Base-by-base conservation (phyloP, 2,113 vertebrate genomes). In the Heterochromis multidens region DNA sequence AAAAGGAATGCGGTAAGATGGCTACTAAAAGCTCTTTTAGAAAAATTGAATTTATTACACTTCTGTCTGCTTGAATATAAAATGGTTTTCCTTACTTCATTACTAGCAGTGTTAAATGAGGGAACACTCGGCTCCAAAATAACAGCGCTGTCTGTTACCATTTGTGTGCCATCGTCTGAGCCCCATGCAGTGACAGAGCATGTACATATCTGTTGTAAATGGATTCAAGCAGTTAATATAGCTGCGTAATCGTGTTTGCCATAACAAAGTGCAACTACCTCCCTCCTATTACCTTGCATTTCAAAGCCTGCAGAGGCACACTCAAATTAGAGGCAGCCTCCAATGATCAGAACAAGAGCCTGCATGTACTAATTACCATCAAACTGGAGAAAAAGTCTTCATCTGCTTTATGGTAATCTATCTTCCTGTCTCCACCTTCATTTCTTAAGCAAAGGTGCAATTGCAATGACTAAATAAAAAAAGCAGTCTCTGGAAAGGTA, bases 1-100 rank as follows among this genome's bases (percentile, higher is more conserved):
- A 97, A 95, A 99, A 97, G 95, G 97, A 98, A 95, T 99, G 98
- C 80, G 98, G 99, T 99, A 97, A 97, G 97, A 94, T 92, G 17
- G 49, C 14, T 1, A 0, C 0, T 6, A 1, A 3, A 1, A 49
- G 43, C 25, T 29, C 7, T 2, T 19, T 63, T 46, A 43, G 60
- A 7, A 56, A 74, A 86, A 52, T 0, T 3, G 0, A n/a, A 52
- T 74, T 21, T 31, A 3, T n/a, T 31, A 74, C 43, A 14, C 17
- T 52, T 74, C 27, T 74, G 27, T 67, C 19, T 33, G 16, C 25
- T 29, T 31, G 43, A 52, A 13, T 74, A 14, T 46, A 25, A 65
- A 56, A 65, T 35, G 25, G 6, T n/a, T 65, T 43, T 29, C 1
- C 10, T 31, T 84, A 6, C 17, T 74, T 59, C 25, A 52, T 52